Evolutionary conservation across 2,888 invertebrate genomes (phyloP), one percentile per base, ranked within the genome.

Genomic region (Elmis aenea): DNA sequence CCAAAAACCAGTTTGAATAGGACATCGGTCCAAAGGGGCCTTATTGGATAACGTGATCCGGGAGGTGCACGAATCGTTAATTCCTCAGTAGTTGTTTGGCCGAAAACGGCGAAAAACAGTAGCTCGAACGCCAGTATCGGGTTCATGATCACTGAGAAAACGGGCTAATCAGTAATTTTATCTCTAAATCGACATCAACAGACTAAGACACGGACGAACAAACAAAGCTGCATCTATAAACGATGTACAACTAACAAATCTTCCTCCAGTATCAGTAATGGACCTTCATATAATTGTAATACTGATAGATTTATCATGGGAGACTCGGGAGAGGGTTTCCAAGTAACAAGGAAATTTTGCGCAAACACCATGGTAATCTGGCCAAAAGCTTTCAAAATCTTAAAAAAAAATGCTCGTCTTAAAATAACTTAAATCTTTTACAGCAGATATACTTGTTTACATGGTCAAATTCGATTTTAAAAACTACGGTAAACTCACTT

Each of bases 61-160:
- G 30, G 22, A 25, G 36, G 39, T 36, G 30, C 33, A 24, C 26
- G 61, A 48, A 67, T 61, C 38, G 58, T 66, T 61, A 90, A 79
- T 72, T 88, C 86, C 68, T 84, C 81, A 69, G 85, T 81, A 54
- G 86, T 85, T 57, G 86, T 92, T 73, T 95, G 85, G 67, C 95
- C 95, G 75, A 96, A 95, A 69, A 96, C 84, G 67, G 94, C 92
- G 79, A 94, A 95, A 81, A 96, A 96, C 62, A 97, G 82, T 76
- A 92, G 85, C 78, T 96, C 96, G 75, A 96, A 86, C 57, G 94
- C 94, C 71, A 90, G 83, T 72, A 88, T 71, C 61, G 91, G 86
- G 69, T 84, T 84, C 81, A 91, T 86, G 72, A 78, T 75, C 75
- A 83, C 86, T 86, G 80, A 47, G 64, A 62, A 66, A 59, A 66